These are phyloP conservation scores for Ceratina japonica DNA, from an alignment of 1,140 invertebrate species.

Conservation along the genomic window DNA sequence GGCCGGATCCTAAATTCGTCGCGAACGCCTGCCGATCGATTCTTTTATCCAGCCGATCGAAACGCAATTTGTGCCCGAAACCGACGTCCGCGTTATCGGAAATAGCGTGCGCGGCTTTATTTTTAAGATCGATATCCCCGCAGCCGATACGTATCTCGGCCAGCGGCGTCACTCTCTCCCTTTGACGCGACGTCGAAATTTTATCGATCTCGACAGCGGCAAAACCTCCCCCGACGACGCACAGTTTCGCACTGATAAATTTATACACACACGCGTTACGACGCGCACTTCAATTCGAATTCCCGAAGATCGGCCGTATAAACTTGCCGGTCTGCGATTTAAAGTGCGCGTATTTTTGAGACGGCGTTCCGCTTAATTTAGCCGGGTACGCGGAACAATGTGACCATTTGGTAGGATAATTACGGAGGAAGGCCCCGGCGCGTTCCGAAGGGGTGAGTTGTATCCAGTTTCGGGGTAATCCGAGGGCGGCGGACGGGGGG, in stretches of 20 bases:
- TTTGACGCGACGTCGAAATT: conserved; percentile 4
- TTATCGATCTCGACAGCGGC: background rate
- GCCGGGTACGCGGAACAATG: conserved; percentile 56
- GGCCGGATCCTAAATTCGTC: conserved; percentile 18
- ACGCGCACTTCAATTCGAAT: no score
- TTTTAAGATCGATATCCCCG: conserved; percentile 39
- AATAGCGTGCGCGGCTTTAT: conserved; percentile 38
- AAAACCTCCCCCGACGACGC: no score
- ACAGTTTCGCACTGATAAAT: no score
- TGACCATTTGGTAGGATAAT: conserved; percentile 62
- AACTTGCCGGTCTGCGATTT: background rate
- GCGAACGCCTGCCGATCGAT: background rate
- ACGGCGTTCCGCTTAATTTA: conserved; percentile 53
- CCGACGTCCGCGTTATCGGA: conserved; percentile 14
- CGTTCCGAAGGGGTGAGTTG: conserved; percentile 52
- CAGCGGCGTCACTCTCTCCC: background rate
- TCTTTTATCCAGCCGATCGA: background rate
- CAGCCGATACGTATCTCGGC: conserved; percentile 11
- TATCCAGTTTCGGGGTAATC: conserved; percentile 38
- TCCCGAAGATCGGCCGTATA: no score
- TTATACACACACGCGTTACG: no score
- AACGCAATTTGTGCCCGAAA: conserved; percentile 10
- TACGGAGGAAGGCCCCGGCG: conserved; percentile 30
- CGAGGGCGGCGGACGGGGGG: conserved; percentile 1
- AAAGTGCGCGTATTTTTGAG: conserved; percentile 43